Evolutionary conservation across 2,113 vertebrate genomes (phyloP), one percentile per base, ranked within the genome.

Genomic region (Oncorhynchus keta): DNA sequence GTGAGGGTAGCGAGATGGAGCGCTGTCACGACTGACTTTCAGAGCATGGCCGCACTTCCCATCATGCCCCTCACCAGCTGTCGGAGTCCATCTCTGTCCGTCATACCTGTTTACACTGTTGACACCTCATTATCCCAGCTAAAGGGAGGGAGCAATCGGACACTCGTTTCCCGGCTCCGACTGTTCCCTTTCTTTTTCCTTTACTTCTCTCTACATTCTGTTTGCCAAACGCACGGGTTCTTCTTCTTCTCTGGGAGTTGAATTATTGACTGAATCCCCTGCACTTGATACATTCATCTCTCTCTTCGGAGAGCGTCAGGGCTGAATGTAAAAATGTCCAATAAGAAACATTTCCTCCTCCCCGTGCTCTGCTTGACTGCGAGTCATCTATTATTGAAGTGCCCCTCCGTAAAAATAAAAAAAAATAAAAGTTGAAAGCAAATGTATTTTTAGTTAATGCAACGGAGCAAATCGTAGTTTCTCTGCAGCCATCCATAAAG

Each of bases 41-140:
- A 79, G 80, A 85, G 84, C 86, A 82, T 81, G 78, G 76, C 78
- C 68, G 69, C 55, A 20, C 14, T 65, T 79, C 84, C 79, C 78
- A 81, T 71, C 61, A 80, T 76, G 75, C 81, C 70, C 75, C 68
- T 76, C 72, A 80, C 61, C 67, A 70, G 57, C 77, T 81, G 83
- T 83, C 81, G 78, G 68, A 61, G 61, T 70, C n/a, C 62, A 73
- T 80, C 73, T 77, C 64, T 59, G 76, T 80, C 13, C 48, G 76
- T 77, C 84, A 85, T 88, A 86, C 79, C 81, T 88, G 87, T 88
- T 86, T 85, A 88, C 76, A 77, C 81, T 77, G 68, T 67, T 81
- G 78, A 84, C 80, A 81, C 79, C 73, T 76, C 82, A 84, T 83
- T 81, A 85, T 32, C 5, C 4, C 64, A 72, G 18, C 8, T 18